Percentiles rank a stretch among this genome's conserved stretches.
Evolutionary conservation across 1,140 invertebrate species (phyloP).

Genomic region (Parasteatoda tepidariorum): DNA sequence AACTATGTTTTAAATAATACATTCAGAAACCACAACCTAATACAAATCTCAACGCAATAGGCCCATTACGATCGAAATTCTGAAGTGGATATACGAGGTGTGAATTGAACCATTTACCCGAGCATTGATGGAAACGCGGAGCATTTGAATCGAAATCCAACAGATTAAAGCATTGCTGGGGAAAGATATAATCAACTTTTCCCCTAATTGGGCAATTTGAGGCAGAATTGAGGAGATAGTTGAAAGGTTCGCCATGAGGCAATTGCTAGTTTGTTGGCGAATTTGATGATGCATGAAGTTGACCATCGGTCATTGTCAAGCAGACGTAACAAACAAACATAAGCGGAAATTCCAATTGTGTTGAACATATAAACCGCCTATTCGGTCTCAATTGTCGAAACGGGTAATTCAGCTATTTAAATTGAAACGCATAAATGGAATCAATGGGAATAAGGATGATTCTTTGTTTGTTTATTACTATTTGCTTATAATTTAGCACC

Average conservation of each 20-base stretch:
- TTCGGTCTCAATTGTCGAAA: too few relatives aligned
- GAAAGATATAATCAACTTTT: constrained; percentile 54
- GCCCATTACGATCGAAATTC: background rate
- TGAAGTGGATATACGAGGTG: background rate
- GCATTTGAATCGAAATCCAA: constrained; percentile 38
- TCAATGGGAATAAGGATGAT: too few relatives aligned
- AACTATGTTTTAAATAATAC: too few relatives aligned
- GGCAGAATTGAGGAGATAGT: constrained; percentile 21
- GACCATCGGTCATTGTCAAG: constrained; percentile 41
- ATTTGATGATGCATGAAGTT: constrained; percentile 45
- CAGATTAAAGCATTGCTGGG: constrained; percentile 40
- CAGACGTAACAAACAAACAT: too few relatives aligned
- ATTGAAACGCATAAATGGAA: too few relatives aligned
- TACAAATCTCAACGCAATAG: too few relatives aligned
- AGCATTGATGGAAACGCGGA: background rate
- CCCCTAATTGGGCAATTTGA: constrained; percentile 46
- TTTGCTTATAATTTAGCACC: too few relatives aligned
- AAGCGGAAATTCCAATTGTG: too few relatives aligned
- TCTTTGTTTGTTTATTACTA: too few relatives aligned
- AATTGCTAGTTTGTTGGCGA: constrained; percentile 36
- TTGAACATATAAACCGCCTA: too few relatives aligned
- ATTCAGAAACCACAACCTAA: too few relatives aligned
- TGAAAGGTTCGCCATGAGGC: constrained; percentile 29
- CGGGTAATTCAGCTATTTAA: too few relatives aligned
- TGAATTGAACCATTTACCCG: constrained; percentile 32